A percentile compares a stretch with the other conserved stretches of the same genome.
Conservation (phyloP, 2,113 vertebrate genomes). For the Heterochromis multidens region DNA sequence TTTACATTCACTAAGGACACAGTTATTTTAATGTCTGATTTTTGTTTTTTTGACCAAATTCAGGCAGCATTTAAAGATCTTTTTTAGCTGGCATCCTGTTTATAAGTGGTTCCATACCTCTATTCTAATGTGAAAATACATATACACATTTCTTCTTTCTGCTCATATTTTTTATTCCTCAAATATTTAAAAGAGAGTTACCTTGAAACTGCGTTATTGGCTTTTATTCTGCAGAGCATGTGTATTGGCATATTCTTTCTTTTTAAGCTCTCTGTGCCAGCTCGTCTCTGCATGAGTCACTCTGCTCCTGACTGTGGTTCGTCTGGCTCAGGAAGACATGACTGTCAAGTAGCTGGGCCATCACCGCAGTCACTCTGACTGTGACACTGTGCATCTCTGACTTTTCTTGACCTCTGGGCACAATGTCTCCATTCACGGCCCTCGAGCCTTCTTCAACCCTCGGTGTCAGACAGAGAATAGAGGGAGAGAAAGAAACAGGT, state of each 20-base stretch:
- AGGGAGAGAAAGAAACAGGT: neutral
- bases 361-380: slow-evolving; percentile 17
- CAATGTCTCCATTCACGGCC: slow-evolving; percentile 42
- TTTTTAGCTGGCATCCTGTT: neutral
- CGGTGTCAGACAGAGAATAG: neutral
- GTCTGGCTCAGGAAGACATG: neutral
- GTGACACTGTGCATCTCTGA: slow-evolving; percentile 30
- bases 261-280: neutral
- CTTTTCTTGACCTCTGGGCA: slow-evolving; percentile 34
- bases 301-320: neutral
- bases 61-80: fast-evolving
- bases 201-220: neutral
- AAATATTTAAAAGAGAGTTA: neutral
- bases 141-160: neutral
- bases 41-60: neutral
- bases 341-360: neutral
- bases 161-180: neutral
- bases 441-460: neutral
- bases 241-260: neutral
- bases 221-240: neutral
- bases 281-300: fast-evolving
- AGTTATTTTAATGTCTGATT: neutral
- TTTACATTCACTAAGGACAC: neutral
- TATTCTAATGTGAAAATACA: neutral
- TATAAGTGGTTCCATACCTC: neutral